Evolutionary conservation across 2,113 vertebrate genomes (phyloP).

Genomic region (Fulica atra): DNA sequence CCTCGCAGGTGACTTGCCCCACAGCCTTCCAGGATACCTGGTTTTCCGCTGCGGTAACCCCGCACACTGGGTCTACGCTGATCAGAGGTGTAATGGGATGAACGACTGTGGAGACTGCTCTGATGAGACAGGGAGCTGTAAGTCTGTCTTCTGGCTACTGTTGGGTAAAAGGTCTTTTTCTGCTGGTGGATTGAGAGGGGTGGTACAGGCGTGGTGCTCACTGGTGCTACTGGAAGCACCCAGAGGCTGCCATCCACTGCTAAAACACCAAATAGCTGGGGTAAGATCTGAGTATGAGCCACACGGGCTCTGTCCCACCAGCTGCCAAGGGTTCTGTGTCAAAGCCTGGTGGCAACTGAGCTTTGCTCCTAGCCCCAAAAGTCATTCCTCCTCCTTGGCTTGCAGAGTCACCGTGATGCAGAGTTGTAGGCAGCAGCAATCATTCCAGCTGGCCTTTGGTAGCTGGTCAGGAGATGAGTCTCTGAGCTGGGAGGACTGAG

Average conservation of each 20-base stretch:
- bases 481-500: not conserved
- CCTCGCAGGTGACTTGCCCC: conserved; percentile 73
- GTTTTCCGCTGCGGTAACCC: conserved; percentile 75
- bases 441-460: not conserved
- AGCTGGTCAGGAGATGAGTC: not conserved
- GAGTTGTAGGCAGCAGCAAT: not conserved
- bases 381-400: rapidly evolving
- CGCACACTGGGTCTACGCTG: conserved; percentile 73
- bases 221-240: not conserved
- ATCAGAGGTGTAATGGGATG: conserved; percentile 72
- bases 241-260: not conserved
- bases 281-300: rapidly evolving
- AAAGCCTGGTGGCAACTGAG: not conserved
- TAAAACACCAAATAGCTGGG: not conserved
- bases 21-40: conserved; percentile 71
- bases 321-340: not conserved
- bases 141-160: conserved; percentile 12
- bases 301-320: rapidly evolving
- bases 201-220: not conserved
- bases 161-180: not conserved
- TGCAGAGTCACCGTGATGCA: rapidly evolving
- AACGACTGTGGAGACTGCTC: conserved; percentile 86
- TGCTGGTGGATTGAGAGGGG: not conserved
- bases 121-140: conserved; percentile 74
- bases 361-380: not conserved